A percentile compares a stretch with the other conserved stretches of the same genome.
phyloP scores from a whole-genome alignment of 2,888 invertebrate genomes.

The Rhagophthalmus giganteus region DNA sequence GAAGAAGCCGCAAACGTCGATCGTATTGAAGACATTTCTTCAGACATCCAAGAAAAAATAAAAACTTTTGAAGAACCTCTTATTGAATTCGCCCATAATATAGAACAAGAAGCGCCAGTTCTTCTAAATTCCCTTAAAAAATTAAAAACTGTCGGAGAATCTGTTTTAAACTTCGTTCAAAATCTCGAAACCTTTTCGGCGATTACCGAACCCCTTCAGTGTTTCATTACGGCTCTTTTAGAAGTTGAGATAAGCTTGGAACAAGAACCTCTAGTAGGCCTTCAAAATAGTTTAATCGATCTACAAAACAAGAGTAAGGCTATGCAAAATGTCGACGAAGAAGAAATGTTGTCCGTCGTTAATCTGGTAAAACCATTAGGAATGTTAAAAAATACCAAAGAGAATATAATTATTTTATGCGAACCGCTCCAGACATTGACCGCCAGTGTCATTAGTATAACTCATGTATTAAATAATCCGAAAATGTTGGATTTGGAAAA shows the following conservation, averaged over 20 bases:
- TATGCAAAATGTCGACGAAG: neutral
- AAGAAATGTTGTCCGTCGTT: neutral
- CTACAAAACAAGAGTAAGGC: neutral
- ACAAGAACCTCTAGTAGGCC: neutral
- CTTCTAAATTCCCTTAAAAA: neutral
- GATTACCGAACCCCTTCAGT: neutral
- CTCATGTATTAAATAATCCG: slow-evolving; percentile 33
- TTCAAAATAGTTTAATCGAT: neutral
- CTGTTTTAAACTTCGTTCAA: neutral
- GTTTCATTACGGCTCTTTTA: neutral
- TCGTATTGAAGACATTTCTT: neutral
- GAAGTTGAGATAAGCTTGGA: neutral
- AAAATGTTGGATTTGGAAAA: slow-evolving; percentile 30
- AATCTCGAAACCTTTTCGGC: neutral
- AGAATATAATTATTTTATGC: neutral
- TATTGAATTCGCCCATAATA: neutral
- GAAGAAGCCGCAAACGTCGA: neutral
- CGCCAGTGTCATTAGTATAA: slow-evolving; percentile 28
- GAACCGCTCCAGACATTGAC: slow-evolving; percentile 23
- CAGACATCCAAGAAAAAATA: neutral
- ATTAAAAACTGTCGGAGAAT: neutral
- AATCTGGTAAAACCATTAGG: neutral
- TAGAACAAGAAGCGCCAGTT: neutral
- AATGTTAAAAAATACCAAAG: neutral
- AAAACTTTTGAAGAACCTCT: neutral